Base-by-base conservation (phyloP, 2,797 vertebrate genomes). In the Eutrigla gurnardus region DNA sequence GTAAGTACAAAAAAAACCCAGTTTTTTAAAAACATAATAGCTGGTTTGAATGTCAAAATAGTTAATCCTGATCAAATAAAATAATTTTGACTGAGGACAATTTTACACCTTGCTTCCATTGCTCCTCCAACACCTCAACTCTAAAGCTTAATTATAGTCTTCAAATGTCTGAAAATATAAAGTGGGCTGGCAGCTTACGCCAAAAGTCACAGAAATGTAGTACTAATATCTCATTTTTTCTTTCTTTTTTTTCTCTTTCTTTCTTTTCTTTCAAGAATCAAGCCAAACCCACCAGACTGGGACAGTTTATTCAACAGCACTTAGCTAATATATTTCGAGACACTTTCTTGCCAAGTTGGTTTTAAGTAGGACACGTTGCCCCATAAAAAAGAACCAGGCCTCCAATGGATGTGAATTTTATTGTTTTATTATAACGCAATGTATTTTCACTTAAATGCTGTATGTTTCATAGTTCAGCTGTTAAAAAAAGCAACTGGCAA, bases 1-100 rank as follows among this genome's bases (percentile, higher is more conserved):
- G 68, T 89, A 86, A 84, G 84, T 80, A 73, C 77, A 83, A 82
- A 72, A 78, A 86, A 90, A 69, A 66, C 82, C 78, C 84, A 70
- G 76, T 68, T 88, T 77, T 82, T 78, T 71, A 67, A 74, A 63
- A 46, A 59, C 66, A 45, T 70, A 79, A 65, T 37, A 64, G 40
- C 55, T 81, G 10, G 52, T 77, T 80, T 85, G 60, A 87, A 54
- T 75, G 71, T 76, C 53, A 76, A 70, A 81, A 81, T 50, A 78
- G 74, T 46, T 66, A 70, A 82, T 70, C 67, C 71, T 39, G 37
- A 84, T 77, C 53, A 86, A 78, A 84, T 89, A 82, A 91, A 72
- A 59, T 80, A 65, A 78, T 77, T 73, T 49, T 47, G 49, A 74
- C 73, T 73, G 78, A 75, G 71, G 75, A 86, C 62, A 63, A 77